phyloP scores from a whole-genome alignment of 2,888 invertebrate species.

The Meloe dianella region DNA sequence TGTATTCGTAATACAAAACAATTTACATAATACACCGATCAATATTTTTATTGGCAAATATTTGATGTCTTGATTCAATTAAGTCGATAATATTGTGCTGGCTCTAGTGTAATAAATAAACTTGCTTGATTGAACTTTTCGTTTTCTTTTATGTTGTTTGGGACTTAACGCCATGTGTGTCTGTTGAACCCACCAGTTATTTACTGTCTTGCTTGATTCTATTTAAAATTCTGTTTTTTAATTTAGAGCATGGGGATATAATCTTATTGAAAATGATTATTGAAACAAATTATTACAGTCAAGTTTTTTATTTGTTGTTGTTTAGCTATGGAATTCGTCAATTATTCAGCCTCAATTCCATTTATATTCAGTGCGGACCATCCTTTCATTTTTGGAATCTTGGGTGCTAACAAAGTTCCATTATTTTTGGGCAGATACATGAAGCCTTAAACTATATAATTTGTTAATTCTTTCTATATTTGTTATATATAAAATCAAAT shows the following conservation, averaged over 20 bases:
- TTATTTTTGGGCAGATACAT: constrained; percentile 23
- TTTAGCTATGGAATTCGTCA: background rate
- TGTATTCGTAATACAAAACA: background rate
- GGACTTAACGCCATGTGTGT: too few relatives aligned
- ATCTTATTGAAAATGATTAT: background rate
- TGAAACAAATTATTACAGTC: background rate
- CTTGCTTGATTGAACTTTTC: too few relatives aligned
- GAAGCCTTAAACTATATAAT: constrained; percentile 6
- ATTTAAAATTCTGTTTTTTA: too few relatives aligned
- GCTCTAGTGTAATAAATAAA: too few relatives aligned
- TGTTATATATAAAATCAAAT: too few relatives aligned
- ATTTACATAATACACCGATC: background rate
- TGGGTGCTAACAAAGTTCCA: background rate
- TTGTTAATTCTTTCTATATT: too few relatives aligned
- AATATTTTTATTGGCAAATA: background rate
- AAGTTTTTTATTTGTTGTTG: too few relatives aligned
- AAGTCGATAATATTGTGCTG: too few relatives aligned
- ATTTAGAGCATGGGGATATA: too few relatives aligned
- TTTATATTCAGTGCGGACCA: constrained; percentile 34
- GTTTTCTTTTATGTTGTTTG: too few relatives aligned
- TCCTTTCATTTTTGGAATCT: constrained; percentile 33
- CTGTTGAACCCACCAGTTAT: too few relatives aligned
- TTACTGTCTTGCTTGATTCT: too few relatives aligned
- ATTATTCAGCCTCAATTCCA: background rate
- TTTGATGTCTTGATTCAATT: background rate